Evolutionary conservation across 2,113 vertebrate species (phyloP).

Genomic region (Laticauda laticaudata): DNA sequence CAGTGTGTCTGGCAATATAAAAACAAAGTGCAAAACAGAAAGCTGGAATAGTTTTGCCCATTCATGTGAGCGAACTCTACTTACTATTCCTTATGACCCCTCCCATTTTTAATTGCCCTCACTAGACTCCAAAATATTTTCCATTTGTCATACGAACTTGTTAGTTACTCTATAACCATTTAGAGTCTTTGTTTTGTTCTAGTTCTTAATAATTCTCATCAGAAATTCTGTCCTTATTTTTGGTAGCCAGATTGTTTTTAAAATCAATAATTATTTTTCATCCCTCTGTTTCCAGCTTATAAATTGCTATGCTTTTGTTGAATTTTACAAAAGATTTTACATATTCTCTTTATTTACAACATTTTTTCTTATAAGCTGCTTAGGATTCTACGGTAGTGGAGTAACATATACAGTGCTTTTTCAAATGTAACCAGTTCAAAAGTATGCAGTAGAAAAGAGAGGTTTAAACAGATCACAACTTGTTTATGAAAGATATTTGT

Average conservation of each 20-base stretch:
- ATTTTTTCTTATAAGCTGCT: neutral
- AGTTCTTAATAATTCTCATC: neutral
- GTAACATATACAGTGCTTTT: neutral
- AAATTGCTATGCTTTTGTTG: neutral
- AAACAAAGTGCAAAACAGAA: neutral
- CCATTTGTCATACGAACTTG: neutral
- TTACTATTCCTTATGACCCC: neutral
- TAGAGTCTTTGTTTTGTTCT: too few species aligned
- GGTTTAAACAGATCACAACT: neutral
- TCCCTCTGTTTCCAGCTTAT: neutral
- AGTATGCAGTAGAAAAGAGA: neutral
- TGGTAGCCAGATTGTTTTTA: neutral
- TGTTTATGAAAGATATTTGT: neutral
- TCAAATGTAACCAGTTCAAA: neutral
- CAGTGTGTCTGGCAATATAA: neutral
- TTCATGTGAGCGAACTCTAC: neutral
- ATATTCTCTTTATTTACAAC: neutral
- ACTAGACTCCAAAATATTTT: neutral
- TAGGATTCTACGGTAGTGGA: neutral
- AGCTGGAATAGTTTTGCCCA: neutral
- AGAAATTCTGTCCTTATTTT: neutral
- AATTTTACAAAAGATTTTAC: neutral
- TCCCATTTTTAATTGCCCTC: neutral
- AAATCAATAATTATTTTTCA: neutral
- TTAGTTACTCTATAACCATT: neutral